These are phyloP conservation scores for Phyllostomus discolor DNA, from an alignment of 2,113 vertebrate genomes.

Conservation along the genomic window DNA sequence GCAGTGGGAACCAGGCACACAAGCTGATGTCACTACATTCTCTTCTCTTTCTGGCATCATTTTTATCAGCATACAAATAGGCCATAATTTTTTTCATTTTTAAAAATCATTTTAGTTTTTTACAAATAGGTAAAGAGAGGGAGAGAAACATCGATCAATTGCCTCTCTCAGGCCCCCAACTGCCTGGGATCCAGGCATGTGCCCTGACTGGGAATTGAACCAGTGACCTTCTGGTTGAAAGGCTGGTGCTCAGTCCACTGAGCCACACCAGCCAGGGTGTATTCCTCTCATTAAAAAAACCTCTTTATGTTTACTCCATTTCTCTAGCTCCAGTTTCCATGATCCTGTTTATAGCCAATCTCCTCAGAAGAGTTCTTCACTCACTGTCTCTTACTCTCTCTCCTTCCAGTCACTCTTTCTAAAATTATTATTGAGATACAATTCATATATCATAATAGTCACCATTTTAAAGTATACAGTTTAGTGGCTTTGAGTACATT, in stretches of 20 bases:
- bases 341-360: neutral
- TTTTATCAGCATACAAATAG: neutral
- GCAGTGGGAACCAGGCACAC: neutral
- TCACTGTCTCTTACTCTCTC: neutral
- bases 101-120: too few species aligned
- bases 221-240: too few species aligned
- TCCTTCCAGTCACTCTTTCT: neutral
- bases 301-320: neutral
- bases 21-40: neutral
- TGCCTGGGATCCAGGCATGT: too few species aligned
- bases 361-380: neutral
- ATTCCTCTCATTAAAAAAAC: too few species aligned
- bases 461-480: constrained; percentile 11
- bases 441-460: neutral
- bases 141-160: too few species aligned
- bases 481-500: neutral
- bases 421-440: neutral
- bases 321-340: neutral
- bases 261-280: too few species aligned
- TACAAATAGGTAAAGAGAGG: too few species aligned
- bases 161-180: too few species aligned
- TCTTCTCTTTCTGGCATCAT: neutral
- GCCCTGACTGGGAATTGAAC: too few species aligned
- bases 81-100: neutral
- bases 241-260: too few species aligned